These are phyloP conservation scores for Lysandra coridon DNA, from an alignment of 2,888 invertebrate genomes.

Conservation along the genomic window DNA sequence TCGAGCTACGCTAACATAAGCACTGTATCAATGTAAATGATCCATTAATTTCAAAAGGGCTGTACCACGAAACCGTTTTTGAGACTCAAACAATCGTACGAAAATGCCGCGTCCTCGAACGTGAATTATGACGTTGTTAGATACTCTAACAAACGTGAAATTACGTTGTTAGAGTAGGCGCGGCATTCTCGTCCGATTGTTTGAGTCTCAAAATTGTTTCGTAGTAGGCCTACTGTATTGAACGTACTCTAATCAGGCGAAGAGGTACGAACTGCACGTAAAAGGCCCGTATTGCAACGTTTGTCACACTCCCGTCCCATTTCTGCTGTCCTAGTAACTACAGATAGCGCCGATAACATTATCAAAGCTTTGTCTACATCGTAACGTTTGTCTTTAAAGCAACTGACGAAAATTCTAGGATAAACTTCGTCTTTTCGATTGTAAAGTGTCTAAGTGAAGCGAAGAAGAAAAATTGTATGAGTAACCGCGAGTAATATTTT, in stretches of 20 bases:
- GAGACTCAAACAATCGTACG: too few species aligned
- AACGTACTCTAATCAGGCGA: neutral
- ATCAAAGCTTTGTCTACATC: neutral
- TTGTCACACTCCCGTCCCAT: constrained; percentile 50
- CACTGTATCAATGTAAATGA: neutral
- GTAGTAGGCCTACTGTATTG: neutral
- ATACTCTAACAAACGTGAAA: too few species aligned
- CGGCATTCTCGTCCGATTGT: too few species aligned
- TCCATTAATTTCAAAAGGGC: neutral
- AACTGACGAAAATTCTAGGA: neutral
- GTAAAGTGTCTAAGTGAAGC: too few species aligned
- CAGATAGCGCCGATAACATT: neutral
- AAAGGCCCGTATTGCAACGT: constrained; percentile 37
- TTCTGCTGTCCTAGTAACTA: neutral
- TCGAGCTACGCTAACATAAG: neutral
- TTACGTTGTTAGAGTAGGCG: too few species aligned
- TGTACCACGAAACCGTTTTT: too few species aligned
- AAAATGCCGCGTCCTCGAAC: too few species aligned
- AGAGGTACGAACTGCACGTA: constrained; percentile 29
- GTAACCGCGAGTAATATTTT: too few species aligned
- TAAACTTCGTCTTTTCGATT: too few species aligned
- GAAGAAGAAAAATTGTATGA: too few species aligned
- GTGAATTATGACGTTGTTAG: too few species aligned
- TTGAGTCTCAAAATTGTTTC: too few species aligned
- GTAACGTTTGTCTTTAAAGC: neutral